These are phyloP conservation scores for Plemyria rubiginata DNA, from an alignment of 2,888 invertebrate species.

Conservation along the genomic window DNA sequence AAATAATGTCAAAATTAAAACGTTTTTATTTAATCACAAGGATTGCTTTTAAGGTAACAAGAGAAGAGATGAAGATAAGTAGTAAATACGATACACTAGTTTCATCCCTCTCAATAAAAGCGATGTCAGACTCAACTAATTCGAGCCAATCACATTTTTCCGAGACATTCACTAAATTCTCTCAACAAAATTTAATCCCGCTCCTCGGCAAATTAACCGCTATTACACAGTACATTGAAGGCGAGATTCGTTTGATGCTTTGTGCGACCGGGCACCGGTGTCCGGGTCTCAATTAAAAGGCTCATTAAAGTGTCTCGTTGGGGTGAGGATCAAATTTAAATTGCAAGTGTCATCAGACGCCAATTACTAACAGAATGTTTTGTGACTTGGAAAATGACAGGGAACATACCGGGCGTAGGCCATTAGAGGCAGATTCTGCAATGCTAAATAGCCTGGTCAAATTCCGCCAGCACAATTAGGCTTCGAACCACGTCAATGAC, in stretches of 20 bases:
- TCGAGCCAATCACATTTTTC: constrained; percentile 27
- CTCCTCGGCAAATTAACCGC: constrained; percentile 30
- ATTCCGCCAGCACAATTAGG: not conserved
- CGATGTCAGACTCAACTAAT: constrained; percentile 17
- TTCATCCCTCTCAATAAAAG: not conserved
- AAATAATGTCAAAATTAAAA: too few species aligned
- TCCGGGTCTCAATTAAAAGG: constrained; percentile 63
- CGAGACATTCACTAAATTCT: constrained; percentile 21
- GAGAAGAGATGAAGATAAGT: not conserved
- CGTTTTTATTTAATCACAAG: too few species aligned
- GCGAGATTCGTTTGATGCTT: constrained; percentile 44
- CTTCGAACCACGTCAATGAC: not conserved
- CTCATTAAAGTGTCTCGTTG: constrained; percentile 56
- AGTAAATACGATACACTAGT: not conserved
- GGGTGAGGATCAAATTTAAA: constrained; percentile 52
- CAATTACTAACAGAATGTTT: constrained; percentile 47
- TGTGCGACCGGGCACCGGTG: constrained; percentile 50
- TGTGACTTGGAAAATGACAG: constrained; percentile 30
- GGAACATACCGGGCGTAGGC: constrained; percentile 2
- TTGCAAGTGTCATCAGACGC: constrained; percentile 55
- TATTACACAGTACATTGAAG: constrained; percentile 42
- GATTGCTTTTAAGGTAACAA: not conserved
- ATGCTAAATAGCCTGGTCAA: not conserved
- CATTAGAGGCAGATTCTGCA: not conserved
- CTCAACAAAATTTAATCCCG: constrained; percentile 15